Evolutionary conservation across 2,113 vertebrate species (phyloP).

Genomic region (Daboia siamensis): DNA sequence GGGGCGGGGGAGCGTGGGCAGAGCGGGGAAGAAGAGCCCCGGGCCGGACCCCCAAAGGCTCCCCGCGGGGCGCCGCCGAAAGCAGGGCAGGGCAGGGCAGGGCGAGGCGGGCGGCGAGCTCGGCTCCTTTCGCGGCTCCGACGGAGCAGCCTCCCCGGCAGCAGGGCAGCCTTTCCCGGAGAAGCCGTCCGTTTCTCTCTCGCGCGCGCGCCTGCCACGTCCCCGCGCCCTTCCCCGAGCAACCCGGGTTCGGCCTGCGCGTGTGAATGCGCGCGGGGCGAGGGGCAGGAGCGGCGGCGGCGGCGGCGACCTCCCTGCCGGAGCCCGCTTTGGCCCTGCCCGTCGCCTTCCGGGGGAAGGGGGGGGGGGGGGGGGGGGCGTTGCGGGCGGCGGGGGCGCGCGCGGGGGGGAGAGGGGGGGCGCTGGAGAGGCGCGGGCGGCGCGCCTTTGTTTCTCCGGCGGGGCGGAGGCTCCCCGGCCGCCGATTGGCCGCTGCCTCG

Average conservation of each 20-base stretch:
- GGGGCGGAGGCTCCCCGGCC: neutral
- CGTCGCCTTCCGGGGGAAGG: neutral
- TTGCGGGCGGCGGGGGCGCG: neutral
- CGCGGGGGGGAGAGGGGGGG: neutral
- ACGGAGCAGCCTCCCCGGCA: neutral
- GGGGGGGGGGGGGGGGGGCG: too few relatives aligned
- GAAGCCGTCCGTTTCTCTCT: too few relatives aligned
- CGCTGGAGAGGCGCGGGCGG: neutral
- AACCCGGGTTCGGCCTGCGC: neutral
- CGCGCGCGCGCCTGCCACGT: too few relatives aligned
- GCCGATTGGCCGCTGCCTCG: neutral
- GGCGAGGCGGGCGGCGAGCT: neutral
- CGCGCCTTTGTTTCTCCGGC: conserved; percentile 8
- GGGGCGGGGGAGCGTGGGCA: neutral
- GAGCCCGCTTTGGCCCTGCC: fast-evolving
- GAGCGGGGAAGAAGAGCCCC: neutral
- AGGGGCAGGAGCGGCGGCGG: neutral
- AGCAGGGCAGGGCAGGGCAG: neutral
- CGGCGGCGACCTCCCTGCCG: fast-evolving
- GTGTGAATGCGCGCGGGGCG: neutral
- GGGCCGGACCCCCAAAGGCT: neutral
- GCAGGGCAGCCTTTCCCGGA: neutral
- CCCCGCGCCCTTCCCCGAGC: neutral
- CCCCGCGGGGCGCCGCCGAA: neutral
- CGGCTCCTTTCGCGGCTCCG: neutral